Evolutionary conservation across 2,113 vertebrate species (phyloP).

Genomic region (Salminus brasiliensis): DNA sequence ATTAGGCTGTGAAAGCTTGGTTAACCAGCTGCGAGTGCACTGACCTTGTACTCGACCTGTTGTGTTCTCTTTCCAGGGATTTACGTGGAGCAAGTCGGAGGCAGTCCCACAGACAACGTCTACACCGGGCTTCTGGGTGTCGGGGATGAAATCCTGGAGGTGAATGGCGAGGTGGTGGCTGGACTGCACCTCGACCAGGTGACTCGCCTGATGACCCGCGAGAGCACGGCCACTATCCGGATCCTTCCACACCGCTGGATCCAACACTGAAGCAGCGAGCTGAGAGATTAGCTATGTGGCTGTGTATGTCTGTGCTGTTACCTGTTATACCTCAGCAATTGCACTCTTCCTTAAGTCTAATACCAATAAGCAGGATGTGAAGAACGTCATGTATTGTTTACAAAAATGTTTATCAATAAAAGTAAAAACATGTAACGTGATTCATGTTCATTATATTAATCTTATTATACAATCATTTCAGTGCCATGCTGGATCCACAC

Average conservation of each 20-base stretch:
- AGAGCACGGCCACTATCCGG: slow-evolving; percentile 79
- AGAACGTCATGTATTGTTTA: slow-evolving; percentile 10
- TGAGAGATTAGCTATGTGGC: neutral
- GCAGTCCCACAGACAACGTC: slow-evolving; percentile 80
- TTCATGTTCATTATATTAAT: too few relatives aligned
- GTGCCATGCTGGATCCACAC: neutral
- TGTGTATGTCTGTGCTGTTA: neutral
- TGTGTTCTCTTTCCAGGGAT: slow-evolving; percentile 76
- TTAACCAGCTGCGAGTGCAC: too few relatives aligned
- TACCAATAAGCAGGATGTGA: neutral
- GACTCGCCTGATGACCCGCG: slow-evolving; percentile 78
- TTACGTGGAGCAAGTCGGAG: slow-evolving; percentile 89
- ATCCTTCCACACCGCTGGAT: slow-evolving; percentile 82
- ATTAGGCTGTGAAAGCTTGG: too few relatives aligned
- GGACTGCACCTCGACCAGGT: slow-evolving; percentile 83
- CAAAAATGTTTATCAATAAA: neutral
- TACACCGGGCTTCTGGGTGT: slow-evolving; percentile 85
- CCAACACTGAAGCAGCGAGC: slow-evolving; percentile 67
- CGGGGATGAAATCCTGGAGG: slow-evolving; percentile 93
- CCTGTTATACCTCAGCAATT: neutral
- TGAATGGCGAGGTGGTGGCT: slow-evolving; percentile 85
- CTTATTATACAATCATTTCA: too few relatives aligned
- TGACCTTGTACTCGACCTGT: neutral
- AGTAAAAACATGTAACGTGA: neutral
- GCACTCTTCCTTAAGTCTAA: neutral